Evolutionary conservation across 2,797 vertebrate species (phyloP).

Genomic region (Syndactyla subalaris): DNA sequence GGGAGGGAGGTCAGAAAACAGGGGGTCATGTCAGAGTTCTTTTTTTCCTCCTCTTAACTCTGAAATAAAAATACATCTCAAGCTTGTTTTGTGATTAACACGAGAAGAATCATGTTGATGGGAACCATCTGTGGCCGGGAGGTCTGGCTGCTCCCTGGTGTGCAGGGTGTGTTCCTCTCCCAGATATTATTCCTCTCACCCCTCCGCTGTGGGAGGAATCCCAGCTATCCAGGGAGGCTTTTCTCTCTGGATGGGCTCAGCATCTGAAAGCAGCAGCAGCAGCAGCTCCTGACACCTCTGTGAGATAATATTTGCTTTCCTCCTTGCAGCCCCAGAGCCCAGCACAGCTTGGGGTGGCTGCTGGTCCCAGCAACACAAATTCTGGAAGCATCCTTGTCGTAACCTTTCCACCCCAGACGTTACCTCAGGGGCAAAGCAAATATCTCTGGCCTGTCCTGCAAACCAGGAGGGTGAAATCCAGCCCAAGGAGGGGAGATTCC

Average conservation of each 20-base stretch:
- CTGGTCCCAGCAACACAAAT: background rate
- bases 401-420: background rate
- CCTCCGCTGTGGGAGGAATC: background rate
- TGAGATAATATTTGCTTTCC: slow-evolving; percentile 40
- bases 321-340: background rate
- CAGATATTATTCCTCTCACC: slow-evolving; percentile 37
- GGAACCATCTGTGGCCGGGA: slow-evolving; percentile 42
- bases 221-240: slow-evolving; percentile 22
- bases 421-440: background rate
- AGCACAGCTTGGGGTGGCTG: slow-evolving; percentile 31
- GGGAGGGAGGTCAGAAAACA: slow-evolving; percentile 5
- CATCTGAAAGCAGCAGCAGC: background rate
- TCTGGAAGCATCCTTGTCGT: background rate
- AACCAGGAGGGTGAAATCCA: background rate
- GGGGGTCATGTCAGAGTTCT: background rate
- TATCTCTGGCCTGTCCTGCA: background rate
- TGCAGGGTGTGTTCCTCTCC: background rate
- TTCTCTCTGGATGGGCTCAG: background rate
- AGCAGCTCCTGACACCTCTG: background rate
- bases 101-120: slow-evolving; percentile 36
- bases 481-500: background rate
- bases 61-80: slow-evolving; percentile 32
- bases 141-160: background rate
- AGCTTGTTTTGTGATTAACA: slow-evolving; percentile 53
- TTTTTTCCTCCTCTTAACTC: slow-evolving; percentile 16